Conservation (phyloP, 2,888 invertebrate genomes). For the Chirona hameri region DNA sequence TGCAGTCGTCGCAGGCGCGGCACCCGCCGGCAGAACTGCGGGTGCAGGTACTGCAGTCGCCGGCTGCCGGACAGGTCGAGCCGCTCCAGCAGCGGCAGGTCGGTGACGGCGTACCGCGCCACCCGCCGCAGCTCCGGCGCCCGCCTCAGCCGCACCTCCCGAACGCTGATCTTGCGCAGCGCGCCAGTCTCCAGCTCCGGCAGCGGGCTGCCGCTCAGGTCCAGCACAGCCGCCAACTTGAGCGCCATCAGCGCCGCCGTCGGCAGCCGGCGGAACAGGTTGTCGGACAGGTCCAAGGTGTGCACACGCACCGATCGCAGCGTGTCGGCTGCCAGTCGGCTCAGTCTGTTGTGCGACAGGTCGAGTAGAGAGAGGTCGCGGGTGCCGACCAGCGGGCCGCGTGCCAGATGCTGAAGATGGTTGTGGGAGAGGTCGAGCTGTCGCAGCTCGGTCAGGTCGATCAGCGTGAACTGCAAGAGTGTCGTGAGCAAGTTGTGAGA, state of each 20-base stretch:
- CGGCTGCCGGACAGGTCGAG: background rate
- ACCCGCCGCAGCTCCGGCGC: background rate
- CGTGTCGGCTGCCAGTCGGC: background rate
- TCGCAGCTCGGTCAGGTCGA: constrained; percentile 4
- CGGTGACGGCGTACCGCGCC: background rate
- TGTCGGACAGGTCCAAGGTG: background rate
- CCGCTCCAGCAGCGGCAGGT: constrained; percentile 4
- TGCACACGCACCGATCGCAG: background rate
- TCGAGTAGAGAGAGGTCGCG: background rate
- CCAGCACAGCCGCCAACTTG: background rate
- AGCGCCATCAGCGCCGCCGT: background rate
- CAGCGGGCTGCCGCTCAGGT: background rate
- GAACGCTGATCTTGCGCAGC: background rate
- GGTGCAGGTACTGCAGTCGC: background rate
- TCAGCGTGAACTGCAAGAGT: too few species aligned
- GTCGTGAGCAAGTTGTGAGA: too few species aligned
- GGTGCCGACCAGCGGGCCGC: background rate
- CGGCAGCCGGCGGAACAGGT: background rate
- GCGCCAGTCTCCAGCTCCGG: background rate
- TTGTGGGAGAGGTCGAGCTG: constrained; percentile 27
- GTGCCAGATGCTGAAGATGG: background rate
- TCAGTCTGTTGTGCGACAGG: background rate
- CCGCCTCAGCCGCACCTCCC: background rate
- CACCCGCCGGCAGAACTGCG: background rate
- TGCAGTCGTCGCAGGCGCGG: background rate